A percentile compares a stretch with the other conserved stretches of the same genome.
phyloP scores from a whole-genome alignment of 2,888 invertebrate genomes.

The Cinara cedri region DNA sequence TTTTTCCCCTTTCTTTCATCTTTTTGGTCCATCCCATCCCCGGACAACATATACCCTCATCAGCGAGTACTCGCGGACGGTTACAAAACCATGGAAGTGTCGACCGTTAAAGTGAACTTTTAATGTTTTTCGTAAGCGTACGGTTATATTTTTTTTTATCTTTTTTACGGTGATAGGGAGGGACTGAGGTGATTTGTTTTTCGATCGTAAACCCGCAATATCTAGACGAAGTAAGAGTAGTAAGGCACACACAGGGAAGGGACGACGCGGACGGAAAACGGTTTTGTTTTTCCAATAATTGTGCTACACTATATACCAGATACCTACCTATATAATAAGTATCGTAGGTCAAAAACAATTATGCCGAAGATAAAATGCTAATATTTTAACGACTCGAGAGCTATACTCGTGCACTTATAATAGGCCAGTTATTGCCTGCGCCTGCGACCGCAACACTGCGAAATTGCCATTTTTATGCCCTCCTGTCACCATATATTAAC shows the following conservation, averaged over 20 bases:
- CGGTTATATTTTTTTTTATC: conserved; percentile 16
- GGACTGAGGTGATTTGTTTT: too few species aligned
- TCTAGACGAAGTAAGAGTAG: too few species aligned
- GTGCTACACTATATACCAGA: neutral
- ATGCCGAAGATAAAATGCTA: conserved; percentile 51
- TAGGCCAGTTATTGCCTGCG: conserved; percentile 48
- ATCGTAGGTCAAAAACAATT: conserved; percentile 50
- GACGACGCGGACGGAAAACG: neutral
- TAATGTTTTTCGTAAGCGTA: conserved; percentile 37
- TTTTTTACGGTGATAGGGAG: neutral
- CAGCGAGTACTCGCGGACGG: too few species aligned
- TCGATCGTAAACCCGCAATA: conserved; percentile 39
- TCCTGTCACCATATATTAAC: conserved; percentile 46
- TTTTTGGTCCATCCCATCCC: too few species aligned
- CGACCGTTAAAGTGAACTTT: conserved; percentile 35
- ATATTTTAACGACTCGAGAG: conserved; percentile 48
- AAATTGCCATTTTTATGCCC: conserved; percentile 54
- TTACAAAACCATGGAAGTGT: neutral
- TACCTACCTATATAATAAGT: too few species aligned
- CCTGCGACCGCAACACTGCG: conserved; percentile 24
- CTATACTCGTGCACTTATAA: conserved; percentile 10
- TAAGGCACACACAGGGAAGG: neutral
- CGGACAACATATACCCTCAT: too few species aligned
- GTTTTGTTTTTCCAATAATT: conserved; percentile 48
- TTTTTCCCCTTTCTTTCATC: too few species aligned